phyloP scores from a whole-genome alignment of 2,113 vertebrate genomes.

The Petroica traversi region DNA sequence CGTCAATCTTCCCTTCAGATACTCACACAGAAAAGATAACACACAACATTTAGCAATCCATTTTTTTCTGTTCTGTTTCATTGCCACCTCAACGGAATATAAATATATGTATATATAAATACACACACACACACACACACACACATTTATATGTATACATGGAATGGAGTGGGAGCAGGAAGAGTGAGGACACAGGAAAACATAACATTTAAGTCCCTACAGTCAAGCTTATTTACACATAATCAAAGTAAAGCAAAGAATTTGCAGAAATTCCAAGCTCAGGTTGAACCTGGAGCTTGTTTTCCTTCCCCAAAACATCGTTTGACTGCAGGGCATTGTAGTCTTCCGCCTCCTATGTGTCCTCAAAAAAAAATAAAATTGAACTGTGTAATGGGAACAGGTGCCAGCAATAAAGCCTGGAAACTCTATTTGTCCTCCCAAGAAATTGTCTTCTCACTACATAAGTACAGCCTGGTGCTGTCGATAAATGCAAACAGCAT shows the following conservation, averaged over 20 bases:
- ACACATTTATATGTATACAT: accelerated
- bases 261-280: not conserved
- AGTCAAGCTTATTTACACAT: not conserved
- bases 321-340: slow-evolving; percentile 7
- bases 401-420: slow-evolving; percentile 27
- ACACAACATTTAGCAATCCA: slow-evolving; percentile 25
- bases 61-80: slow-evolving; percentile 48
- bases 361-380: not conserved
- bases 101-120: not conserved
- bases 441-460: slow-evolving; percentile 32
- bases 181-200: not conserved
- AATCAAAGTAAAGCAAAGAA: not conserved
- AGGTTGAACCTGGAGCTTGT: not conserved
- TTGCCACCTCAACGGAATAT: not conserved
- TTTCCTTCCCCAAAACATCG: not conserved
- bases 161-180: not conserved
- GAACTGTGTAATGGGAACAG: slow-evolving; percentile 32
- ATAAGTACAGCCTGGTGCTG: slow-evolving; percentile 27
- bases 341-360: not conserved
- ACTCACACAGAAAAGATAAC: slow-evolving; percentile 52
- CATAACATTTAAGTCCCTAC: not conserved
- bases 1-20: slow-evolving; percentile 64
- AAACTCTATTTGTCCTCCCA: slow-evolving; percentile 28
- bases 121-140: accelerated
- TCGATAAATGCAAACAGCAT: slow-evolving; percentile 18